These are phyloP conservation scores for Rhagonycha lutea DNA, from an alignment of 2,888 invertebrate species.

Conservation along the genomic window DNA sequence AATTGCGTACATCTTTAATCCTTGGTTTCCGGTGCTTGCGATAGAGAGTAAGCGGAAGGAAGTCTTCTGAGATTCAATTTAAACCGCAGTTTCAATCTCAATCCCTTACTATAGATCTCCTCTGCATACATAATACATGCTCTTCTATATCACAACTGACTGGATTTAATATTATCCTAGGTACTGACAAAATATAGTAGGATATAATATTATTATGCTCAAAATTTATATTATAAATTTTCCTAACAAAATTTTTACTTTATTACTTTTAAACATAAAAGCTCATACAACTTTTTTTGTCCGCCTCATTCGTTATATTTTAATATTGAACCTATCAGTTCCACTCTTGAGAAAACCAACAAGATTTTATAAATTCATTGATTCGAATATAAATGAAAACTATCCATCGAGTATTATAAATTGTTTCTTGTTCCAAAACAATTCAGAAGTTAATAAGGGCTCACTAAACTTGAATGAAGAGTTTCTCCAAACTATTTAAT, in stretches of 20 bases:
- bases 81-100: conserved; percentile 25
- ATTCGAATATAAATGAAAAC: background rate
- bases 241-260: background rate
- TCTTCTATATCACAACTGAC: conserved; percentile 11
- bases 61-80: conserved; percentile 32
- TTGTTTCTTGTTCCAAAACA: background rate
- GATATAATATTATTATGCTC: background rate
- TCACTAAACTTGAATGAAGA: background rate
- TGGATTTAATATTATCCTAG: conserved; percentile 17
- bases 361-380: background rate
- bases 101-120: conserved; percentile 17
- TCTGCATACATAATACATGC: conserved; percentile 25
- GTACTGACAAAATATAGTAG: conserved; percentile 11
- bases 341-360: too few relatives aligned
- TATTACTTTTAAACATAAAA: background rate
- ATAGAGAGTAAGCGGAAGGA: conserved; percentile 32
- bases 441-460: background rate
- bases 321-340: background rate
- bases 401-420: background rate
- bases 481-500: background rate
- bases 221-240: background rate
- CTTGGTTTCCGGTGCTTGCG: conserved; percentile 31
- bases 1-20: conserved; percentile 30
- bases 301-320: background rate
- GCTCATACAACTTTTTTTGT: background rate